Conservation (phyloP, 2,888 invertebrate species). For the Cybosia mesomella region DNA sequence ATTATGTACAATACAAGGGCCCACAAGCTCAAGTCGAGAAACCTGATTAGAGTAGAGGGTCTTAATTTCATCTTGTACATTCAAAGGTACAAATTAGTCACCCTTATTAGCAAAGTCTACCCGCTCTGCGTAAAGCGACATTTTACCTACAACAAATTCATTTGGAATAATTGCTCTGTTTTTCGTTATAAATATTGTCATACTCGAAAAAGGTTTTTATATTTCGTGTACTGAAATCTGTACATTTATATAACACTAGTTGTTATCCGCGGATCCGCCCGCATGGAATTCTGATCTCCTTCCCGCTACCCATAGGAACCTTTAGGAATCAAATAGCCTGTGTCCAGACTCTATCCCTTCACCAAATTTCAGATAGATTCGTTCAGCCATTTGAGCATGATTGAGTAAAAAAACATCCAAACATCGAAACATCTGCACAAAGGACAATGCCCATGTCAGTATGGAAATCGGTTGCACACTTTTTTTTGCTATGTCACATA, state of each 20-base stretch:
- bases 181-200: neutral
- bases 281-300: too few species aligned
- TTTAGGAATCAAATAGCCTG: too few species aligned
- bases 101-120: conserved; percentile 6
- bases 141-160: conserved; percentile 16
- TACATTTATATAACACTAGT: neutral
- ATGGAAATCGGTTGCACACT: too few species aligned
- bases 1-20: conserved; percentile 20
- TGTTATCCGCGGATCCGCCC: too few species aligned
- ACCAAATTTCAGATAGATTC: too few species aligned
- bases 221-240: neutral
- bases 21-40: conserved; percentile 10
- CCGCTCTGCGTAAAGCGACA: neutral
- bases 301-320: too few species aligned
- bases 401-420: too few species aligned
- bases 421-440: too few species aligned
- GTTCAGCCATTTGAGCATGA: too few species aligned
- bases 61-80: conserved; percentile 31
- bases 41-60: conserved; percentile 34
- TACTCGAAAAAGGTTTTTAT: neutral
- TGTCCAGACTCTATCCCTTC: too few species aligned
- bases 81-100: conserved; percentile 18
- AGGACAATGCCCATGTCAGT: too few species aligned
- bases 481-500: too few species aligned
- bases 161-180: conserved; percentile 5